phyloP scores from a whole-genome alignment of 92 coral and sea anemone genomes.

The Zoanthus gigantus region DNA sequence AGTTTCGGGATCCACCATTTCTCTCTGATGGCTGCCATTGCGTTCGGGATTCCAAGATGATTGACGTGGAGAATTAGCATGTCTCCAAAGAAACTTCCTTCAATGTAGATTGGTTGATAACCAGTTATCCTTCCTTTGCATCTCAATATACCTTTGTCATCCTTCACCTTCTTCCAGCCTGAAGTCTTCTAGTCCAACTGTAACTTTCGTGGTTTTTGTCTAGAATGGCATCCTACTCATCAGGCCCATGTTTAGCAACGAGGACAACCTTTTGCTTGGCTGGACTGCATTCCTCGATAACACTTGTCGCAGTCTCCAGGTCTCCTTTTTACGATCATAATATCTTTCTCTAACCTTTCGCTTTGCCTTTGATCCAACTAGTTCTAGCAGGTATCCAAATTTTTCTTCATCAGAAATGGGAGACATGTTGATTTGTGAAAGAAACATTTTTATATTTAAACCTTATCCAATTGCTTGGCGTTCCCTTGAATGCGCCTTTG shows the following conservation, averaged over 20 bases:
- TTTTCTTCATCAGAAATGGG: too few species aligned
- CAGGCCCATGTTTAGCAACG: too few species aligned
- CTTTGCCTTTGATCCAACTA: too few species aligned
- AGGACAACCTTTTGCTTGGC: too few species aligned
- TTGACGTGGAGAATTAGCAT: not conserved
- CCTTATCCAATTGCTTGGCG: constrained; percentile 63
- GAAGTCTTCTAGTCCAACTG: constrained; percentile 38
- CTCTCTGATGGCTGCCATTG: not conserved
- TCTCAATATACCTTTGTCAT: constrained; percentile 23
- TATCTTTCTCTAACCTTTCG: too few species aligned
- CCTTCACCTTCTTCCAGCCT: constrained; percentile 45
- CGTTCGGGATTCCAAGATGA: not conserved
- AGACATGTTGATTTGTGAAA: too few species aligned
- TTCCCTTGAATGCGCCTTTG: constrained; percentile 50
- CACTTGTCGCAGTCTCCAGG: too few species aligned
- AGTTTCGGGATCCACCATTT: constrained; percentile 12
- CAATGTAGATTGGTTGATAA: not conserved
- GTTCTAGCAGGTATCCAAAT: too few species aligned
- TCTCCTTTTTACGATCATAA: too few species aligned
- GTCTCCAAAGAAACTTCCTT: not conserved
- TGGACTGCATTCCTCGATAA: too few species aligned
- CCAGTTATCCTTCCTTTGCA: not conserved
- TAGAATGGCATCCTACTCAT: too few species aligned
- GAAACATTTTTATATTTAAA: constrained; percentile 51
- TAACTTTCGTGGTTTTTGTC: too few species aligned